Evolutionary conservation across 2,888 invertebrate species (phyloP).

Genomic region (Fragum fragum): DNA sequence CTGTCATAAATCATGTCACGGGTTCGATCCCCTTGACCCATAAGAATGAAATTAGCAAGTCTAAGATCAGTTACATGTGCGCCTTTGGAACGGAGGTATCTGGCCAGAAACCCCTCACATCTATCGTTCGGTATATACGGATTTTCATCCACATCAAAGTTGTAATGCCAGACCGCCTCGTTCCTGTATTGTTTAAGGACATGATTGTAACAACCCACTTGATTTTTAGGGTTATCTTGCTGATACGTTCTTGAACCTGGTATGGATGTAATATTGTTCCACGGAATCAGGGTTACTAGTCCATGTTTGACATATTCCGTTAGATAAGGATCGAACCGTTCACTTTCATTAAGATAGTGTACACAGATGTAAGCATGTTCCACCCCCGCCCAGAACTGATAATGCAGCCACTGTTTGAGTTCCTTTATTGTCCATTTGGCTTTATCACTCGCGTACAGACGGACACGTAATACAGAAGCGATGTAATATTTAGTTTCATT

Average conservation of each 20-base stretch:
- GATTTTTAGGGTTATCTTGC: slow-evolving; percentile 57
- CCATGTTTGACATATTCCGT: slow-evolving; percentile 40
- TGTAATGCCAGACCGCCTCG: slow-evolving; percentile 62
- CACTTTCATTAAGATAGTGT: slow-evolving; percentile 27
- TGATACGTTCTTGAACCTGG: slow-evolving; percentile 12
- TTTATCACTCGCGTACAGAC: slow-evolving; percentile 25
- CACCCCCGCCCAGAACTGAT: slow-evolving; percentile 48
- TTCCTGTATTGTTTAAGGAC: slow-evolving; percentile 47
- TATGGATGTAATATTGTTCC: slow-evolving; percentile 20
- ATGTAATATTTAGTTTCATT: slow-evolving; percentile 16
- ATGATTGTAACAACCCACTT: slow-evolving; percentile 65
- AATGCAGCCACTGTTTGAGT: slow-evolving; percentile 57
- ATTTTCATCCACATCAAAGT: slow-evolving; percentile 72
- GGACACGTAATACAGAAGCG: slow-evolving; percentile 23
- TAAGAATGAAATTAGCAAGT: slow-evolving; percentile 31
- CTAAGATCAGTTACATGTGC: slow-evolving; percentile 57
- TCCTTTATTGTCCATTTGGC: slow-evolving; percentile 51
- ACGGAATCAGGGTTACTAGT: background rate
- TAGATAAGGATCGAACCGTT: slow-evolving; percentile 24
- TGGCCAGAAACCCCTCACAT: slow-evolving; percentile 61
- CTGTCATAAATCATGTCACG: slow-evolving; percentile 29
- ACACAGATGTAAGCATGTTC: slow-evolving; percentile 54
- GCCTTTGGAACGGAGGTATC: slow-evolving; percentile 56
- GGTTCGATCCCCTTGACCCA: slow-evolving; percentile 34
- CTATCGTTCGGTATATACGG: slow-evolving; percentile 65